Percentiles rank a stretch among this genome's conserved stretches.
These are phyloP conservation scores for Bellardia pandia DNA, from an alignment of 2,888 invertebrate species.

Conservation along the genomic window DNA sequence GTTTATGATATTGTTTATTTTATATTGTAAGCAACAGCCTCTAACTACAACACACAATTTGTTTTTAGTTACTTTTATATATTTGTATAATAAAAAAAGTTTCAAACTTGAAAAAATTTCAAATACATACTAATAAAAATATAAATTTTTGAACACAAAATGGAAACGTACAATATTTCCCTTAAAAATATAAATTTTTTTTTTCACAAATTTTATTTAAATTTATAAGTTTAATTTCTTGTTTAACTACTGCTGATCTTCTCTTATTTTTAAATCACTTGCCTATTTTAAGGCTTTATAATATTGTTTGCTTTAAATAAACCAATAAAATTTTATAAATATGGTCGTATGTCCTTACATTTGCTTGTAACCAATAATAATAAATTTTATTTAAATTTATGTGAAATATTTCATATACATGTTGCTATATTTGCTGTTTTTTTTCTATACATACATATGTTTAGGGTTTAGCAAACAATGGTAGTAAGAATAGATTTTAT, in stretches of 20 bases:
- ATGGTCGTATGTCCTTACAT: background rate
- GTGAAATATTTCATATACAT: background rate
- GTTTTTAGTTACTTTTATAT: background rate
- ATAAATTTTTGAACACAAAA: too few relatives aligned
- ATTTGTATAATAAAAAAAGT: background rate
- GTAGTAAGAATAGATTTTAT: too few relatives aligned
- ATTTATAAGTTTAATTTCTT: too few relatives aligned
- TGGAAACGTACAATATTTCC: too few relatives aligned
- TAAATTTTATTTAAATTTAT: background rate
- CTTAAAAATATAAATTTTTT: too few relatives aligned
- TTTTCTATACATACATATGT: too few relatives aligned
- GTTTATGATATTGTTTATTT: background rate
- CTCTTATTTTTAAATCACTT: background rate
- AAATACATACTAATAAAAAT: background rate
- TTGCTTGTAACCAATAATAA: background rate
- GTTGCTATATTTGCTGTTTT: too few relatives aligned
- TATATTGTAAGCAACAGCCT: background rate
- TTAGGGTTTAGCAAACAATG: too few relatives aligned
- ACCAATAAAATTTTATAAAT: background rate
- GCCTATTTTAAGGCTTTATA: slow-evolving; percentile 8
- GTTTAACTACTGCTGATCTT: too few relatives aligned
- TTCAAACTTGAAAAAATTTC: background rate
- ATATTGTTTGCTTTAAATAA: background rate
- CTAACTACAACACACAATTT: background rate
- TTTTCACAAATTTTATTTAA: too few relatives aligned